Evolutionary conservation across 2,888 invertebrate genomes (phyloP), one percentile per base, ranked within the genome.

Genomic region (Philereme vetulata): DNA sequence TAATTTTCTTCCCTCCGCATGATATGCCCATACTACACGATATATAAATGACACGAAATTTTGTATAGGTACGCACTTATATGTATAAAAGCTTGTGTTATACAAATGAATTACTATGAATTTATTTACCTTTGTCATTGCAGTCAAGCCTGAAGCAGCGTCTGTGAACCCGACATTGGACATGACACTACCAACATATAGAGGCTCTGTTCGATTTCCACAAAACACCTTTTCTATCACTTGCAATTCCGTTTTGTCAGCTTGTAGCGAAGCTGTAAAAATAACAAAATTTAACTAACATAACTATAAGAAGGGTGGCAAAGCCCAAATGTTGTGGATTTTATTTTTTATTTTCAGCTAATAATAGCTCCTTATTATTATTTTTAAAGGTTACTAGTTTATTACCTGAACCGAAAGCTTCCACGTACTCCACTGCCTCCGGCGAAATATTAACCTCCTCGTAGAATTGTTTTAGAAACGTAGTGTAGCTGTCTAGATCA

Each of bases 361-460:
- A 35, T 35, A 35, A 35, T 35, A 35, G 7, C 3, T 0, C 7
- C 3, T 35, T 7, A 3, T 1, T 6, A 35, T 35, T 6, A 35
- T 35, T 0, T 8, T 8, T 8, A 38, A 8, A 6, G 5, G 9
- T 40, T 61, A 45, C n/a, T n/a, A 65, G 21, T 21, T 21, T 44
- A 4, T 7, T 74, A 89, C 96, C 96, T 64, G 95, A 95, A 62
- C 96, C 96, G 73, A 97, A 97, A 40, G 97, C 97, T 87, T 98
- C 98, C 3, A 98, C 93, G 78, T 95, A 98, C 64, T 94, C 94
- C 6, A 98, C 93, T 0, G 90, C 85, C 5, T 86, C 78, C 0
- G 97, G 96, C 51, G 94, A 89, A 8, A 98, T 77, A 34, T 93
- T 86, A 11, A 95, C 94, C 75, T 95, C 93, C 4, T 90, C 72